phyloP scores from a whole-genome alignment of 2,113 vertebrate species.

The Fukomys damarensis region DNA sequence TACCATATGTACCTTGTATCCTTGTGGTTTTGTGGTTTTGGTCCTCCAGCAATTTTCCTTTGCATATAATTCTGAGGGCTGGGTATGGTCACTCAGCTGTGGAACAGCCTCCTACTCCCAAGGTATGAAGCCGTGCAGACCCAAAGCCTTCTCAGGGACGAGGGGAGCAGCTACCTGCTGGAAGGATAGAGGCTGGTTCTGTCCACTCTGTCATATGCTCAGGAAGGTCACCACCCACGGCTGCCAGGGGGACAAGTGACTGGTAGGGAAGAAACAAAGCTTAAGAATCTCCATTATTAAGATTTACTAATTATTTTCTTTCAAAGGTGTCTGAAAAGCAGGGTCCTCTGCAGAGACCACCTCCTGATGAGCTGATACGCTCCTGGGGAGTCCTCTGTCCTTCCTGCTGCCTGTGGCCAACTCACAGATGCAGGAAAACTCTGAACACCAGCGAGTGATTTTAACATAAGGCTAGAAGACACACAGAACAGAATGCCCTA shows the following conservation, averaged over 20 bases:
- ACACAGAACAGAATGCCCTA: not conserved
- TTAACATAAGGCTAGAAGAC: not conserved
- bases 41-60: not conserved
- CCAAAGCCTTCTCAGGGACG: not conserved
- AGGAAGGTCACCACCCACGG: not conserved
- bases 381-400: not conserved
- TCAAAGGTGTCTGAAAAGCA: not conserved
- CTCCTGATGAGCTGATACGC: not conserved
- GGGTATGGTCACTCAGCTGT: not conserved
- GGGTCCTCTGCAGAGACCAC: not conserved
- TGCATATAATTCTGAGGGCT: not conserved
- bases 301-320: constrained; percentile 30
- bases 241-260: not conserved
- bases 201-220: not conserved
- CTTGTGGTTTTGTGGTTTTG: not conserved
- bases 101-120: not conserved
- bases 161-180: not conserved
- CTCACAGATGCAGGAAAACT: not conserved
- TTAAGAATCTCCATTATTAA: not conserved
- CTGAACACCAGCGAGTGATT: not conserved
- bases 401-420: not conserved
- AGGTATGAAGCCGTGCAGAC: not conserved
- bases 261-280: not conserved
- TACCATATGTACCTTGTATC: no score
- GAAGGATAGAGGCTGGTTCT: not conserved